These are phyloP conservation scores for Condylura cristata DNA, from an alignment of 2,113 vertebrate genomes.

Conservation along the genomic window DNA sequence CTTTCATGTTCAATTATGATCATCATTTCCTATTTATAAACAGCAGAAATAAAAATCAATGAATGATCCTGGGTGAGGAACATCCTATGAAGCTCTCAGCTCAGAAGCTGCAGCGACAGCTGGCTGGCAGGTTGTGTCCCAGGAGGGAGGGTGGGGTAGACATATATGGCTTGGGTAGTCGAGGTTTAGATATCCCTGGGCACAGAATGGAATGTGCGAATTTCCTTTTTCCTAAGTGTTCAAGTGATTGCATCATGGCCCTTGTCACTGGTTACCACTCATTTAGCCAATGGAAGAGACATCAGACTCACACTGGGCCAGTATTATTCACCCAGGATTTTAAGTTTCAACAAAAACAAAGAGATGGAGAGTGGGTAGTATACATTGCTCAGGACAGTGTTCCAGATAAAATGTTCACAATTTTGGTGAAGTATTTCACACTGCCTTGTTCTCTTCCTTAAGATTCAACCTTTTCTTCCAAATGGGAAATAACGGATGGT, in stretches of 20 bases:
- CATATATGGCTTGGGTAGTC: not conserved
- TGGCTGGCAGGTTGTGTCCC: not conserved
- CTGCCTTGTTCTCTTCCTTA: not conserved
- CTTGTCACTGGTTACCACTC: not conserved
- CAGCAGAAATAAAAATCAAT: constrained; percentile 12
- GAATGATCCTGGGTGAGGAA: not conserved
- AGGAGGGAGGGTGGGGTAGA: not conserved
- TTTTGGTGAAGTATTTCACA: not conserved
- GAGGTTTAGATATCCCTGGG: not conserved
- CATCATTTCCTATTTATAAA: not conserved
- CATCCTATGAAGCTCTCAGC: not conserved
- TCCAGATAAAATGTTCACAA: not conserved
- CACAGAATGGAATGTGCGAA: not conserved
- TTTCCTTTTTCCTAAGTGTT: no score
- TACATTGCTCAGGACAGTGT: not conserved
- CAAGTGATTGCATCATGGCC: no score
- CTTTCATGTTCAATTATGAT: not conserved
- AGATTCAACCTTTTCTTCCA: not conserved
- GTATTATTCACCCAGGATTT: not conserved
- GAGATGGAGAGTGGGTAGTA: not conserved
- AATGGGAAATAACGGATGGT: not conserved
- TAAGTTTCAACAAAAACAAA: constrained; percentile 3
- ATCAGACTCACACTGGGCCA: not conserved
- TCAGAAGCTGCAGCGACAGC: not conserved
- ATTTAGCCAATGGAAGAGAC: not conserved